Evolutionary conservation across 2,797 vertebrate species (phyloP).

Genomic region (Paedocypris micromegethes): DNA sequence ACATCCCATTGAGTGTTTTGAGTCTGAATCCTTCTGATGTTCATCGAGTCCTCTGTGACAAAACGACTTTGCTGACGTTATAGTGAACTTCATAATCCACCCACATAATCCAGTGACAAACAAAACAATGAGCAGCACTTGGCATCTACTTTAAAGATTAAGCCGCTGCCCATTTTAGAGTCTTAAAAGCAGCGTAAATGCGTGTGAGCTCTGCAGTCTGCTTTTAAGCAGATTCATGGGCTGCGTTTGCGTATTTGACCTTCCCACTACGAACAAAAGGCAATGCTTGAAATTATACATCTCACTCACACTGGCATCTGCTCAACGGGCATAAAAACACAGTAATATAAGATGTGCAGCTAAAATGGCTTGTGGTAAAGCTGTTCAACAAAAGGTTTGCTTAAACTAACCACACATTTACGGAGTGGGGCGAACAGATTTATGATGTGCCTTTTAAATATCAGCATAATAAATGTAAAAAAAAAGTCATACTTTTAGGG

Average conservation of each 20-base stretch:
- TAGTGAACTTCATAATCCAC: conserved; percentile 33
- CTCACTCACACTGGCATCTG: conserved; percentile 2
- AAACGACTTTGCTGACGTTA: conserved; percentile 14
- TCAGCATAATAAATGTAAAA: too few relatives aligned
- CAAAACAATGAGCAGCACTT: conserved; percentile 29
- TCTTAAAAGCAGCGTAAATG: conserved; percentile 18
- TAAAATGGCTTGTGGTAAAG: too few relatives aligned
- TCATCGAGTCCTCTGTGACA: conserved; percentile 21
- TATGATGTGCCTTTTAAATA: too few relatives aligned
- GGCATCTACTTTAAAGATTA: conserved; percentile 32
- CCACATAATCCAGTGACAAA: conserved; percentile 34
- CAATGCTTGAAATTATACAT: conserved; percentile 16
- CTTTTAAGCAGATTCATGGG: conserved; percentile 4
- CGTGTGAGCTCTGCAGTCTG: conserved; percentile 12
- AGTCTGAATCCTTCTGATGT: conserved; percentile 24
- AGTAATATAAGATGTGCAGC: background rate
- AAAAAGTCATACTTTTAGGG: too few relatives aligned
- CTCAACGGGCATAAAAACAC: background rate
- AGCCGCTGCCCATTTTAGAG: conserved; percentile 19
- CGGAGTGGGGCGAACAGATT: too few relatives aligned
- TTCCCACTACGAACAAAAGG: background rate
- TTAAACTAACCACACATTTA: too few relatives aligned
- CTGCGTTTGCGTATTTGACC: background rate
- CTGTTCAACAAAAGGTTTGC: too few relatives aligned
- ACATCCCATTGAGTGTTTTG: conserved; percentile 20